These are phyloP conservation scores for Oncorhynchus masou DNA, from an alignment of 2,113 vertebrate genomes.

Conservation along the genomic window DNA sequence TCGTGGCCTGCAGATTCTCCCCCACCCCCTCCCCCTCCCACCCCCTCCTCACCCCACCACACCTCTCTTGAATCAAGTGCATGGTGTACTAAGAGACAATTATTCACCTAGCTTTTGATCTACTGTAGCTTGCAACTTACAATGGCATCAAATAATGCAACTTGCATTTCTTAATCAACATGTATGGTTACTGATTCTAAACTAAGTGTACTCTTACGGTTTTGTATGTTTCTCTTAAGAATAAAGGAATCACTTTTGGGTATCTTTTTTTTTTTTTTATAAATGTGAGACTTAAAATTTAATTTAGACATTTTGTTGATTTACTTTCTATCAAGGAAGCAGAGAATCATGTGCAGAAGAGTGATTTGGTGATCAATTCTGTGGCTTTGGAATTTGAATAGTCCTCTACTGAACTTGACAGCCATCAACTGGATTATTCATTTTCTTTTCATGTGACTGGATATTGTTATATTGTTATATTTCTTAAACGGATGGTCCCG, in stretches of 20 bases:
- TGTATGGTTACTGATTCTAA: slow-evolving; percentile 69
- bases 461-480: not conserved
- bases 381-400: not conserved
- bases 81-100: slow-evolving; percentile 14
- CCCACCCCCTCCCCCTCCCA: not conserved
- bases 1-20: slow-evolving; percentile 16
- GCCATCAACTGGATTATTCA: too few species aligned
- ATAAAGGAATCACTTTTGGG: slow-evolving; percentile 75
- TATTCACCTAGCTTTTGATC: not conserved
- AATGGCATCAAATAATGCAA: slow-evolving; percentile 32
- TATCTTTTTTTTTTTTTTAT: slow-evolving; percentile 45
- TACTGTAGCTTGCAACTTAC: slow-evolving; percentile 24
- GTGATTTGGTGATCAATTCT: not conserved
- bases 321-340: slow-evolving; percentile 3
- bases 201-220: slow-evolving; percentile 68
- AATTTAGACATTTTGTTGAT: slow-evolving; percentile 46
- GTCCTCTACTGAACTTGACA: not conserved
- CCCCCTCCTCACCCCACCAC: not conserved
- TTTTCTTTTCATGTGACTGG: not conserved
- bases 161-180: slow-evolving; percentile 55
- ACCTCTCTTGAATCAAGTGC: slow-evolving; percentile 14
- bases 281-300: slow-evolving; percentile 70
- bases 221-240: slow-evolving; percentile 69
- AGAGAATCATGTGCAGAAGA: slow-evolving; percentile 3
- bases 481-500: too few species aligned